Evolutionary conservation across 2,797 vertebrate genomes (phyloP), one percentile per base, ranked within the genome.

Genomic region (Adelosebastes latens): DNA sequence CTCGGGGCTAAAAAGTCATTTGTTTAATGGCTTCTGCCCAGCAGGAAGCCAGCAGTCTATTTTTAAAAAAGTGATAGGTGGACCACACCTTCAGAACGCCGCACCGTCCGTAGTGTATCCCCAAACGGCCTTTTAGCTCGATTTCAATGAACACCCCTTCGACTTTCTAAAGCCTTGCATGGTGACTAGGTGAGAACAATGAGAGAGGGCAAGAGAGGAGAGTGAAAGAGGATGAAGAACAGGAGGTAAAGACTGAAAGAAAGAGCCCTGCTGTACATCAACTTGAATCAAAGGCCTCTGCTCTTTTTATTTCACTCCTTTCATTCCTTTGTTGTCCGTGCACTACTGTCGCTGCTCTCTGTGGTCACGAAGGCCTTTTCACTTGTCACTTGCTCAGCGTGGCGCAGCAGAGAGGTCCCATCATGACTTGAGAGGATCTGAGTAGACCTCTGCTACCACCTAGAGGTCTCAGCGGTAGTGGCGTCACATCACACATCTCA

Each of bases 401-500:
- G 85, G 72, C 83, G 88, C 73, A 87, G 64, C 6, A 14, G 20
- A 64, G 71, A 64, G 71, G 71, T 75, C 18, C 62, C 56, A 27
- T 58, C 67, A 64, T 53, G 55, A 71, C 65, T 1, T 1, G 11
- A 58, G 24, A 42, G 67, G 58, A 55, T 84, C 86, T 85, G 60
- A 78, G 80, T 92, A 82, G 95, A 95, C 77, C 95, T 96, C 88
- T 96, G 92, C 94, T 96, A 80, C 95, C 94, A 95, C 94, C 96
- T 89, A 89, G 92, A 95, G 96, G 88, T 62, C 34, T 42, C 5
- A 4, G 10, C 3, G 2, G 64, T 78, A 52, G 27, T 69, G 65
- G 76, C 64, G 5, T 80, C 34, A 34, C 32, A 62, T 76, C 71
- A 69, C n/a, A 52, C 29, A 42, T 42, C 18, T 34, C 10, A 74